Conservation (phyloP, 2,113 vertebrate species). For the Patagioenas fasciata region DNA sequence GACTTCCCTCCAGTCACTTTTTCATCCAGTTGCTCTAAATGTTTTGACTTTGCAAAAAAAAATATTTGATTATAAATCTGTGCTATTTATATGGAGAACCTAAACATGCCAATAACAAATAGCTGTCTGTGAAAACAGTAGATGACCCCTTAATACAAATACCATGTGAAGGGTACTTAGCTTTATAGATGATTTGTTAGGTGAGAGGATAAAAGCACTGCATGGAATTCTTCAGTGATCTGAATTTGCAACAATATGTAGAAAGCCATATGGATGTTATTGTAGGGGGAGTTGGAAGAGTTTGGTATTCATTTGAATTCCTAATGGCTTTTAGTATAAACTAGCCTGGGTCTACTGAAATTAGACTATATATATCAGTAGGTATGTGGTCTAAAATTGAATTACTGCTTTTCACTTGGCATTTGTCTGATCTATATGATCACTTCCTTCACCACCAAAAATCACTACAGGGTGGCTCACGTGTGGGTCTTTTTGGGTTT, state of each 20-base stretch:
- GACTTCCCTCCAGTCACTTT: conserved; percentile 14
- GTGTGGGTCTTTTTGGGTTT: too few species aligned
- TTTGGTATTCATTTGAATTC: background rate
- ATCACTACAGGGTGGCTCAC: background rate
- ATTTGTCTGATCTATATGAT: background rate
- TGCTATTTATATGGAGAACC: conserved; percentile 36
- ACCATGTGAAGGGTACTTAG: conserved; percentile 5
- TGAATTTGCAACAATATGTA: conserved; percentile 23
- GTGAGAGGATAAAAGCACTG: conserved; percentile 26
- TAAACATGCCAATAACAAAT: conserved; percentile 60
- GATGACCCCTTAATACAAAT: conserved; percentile 46
- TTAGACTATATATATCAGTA: background rate
- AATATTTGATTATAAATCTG: conserved; percentile 54
- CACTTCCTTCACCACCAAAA: background rate
- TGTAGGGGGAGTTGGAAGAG: background rate
- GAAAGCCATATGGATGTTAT: conserved; percentile 3
- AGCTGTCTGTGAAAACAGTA: conserved; percentile 45
- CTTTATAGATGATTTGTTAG: conserved; percentile 49
- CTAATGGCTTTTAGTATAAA: background rate
- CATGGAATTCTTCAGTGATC: conserved; percentile 33
- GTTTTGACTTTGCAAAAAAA: conserved; percentile 55
- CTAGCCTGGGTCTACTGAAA: background rate
- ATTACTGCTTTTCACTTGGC: background rate
- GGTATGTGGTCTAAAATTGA: background rate
- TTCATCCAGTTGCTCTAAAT: conserved; percentile 55